These are phyloP conservation scores for Prorops nasuta DNA, from an alignment of 1,140 invertebrate species.

Conservation along the genomic window DNA sequence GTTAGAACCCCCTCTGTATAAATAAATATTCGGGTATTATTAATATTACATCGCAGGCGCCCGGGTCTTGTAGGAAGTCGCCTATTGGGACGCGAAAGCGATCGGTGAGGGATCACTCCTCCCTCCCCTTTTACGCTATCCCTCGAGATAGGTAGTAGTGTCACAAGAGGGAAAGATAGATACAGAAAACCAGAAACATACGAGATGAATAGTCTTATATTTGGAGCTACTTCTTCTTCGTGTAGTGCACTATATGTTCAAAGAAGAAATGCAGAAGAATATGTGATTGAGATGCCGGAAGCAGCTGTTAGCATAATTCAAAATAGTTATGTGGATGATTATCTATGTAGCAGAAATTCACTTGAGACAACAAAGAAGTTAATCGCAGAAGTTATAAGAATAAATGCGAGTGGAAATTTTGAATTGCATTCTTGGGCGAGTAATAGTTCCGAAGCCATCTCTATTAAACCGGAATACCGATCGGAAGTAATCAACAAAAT, in stretches of 20 bases:
- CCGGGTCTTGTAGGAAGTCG: too few species aligned
- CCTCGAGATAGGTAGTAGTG: too few species aligned
- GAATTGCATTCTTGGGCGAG: constrained; percentile 14
- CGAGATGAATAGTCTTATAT: background rate
- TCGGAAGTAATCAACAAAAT: background rate
- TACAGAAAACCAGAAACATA: background rate
- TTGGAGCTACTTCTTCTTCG: background rate
- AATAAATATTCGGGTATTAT: too few species aligned
- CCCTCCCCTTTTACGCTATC: too few species aligned
- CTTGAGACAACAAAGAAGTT: constrained; percentile 2
- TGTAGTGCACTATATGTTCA: background rate
- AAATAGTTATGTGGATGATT: background rate
- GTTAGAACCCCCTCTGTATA: too few species aligned
- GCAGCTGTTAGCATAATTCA: background rate
- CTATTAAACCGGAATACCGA: background rate
- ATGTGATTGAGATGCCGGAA: background rate
- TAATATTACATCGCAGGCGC: too few species aligned
- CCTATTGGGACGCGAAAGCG: too few species aligned
- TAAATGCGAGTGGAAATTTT: constrained; percentile 10
- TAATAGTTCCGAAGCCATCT: background rate
- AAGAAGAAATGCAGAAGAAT: constrained; percentile 8
- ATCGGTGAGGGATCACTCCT: too few species aligned
- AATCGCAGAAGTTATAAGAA: constrained; percentile 5
- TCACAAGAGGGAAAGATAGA: background rate
- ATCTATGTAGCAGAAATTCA: constrained; percentile 9